Base-by-base conservation (phyloP, 2,797 vertebrate species). In the Platalea minor region DNA sequence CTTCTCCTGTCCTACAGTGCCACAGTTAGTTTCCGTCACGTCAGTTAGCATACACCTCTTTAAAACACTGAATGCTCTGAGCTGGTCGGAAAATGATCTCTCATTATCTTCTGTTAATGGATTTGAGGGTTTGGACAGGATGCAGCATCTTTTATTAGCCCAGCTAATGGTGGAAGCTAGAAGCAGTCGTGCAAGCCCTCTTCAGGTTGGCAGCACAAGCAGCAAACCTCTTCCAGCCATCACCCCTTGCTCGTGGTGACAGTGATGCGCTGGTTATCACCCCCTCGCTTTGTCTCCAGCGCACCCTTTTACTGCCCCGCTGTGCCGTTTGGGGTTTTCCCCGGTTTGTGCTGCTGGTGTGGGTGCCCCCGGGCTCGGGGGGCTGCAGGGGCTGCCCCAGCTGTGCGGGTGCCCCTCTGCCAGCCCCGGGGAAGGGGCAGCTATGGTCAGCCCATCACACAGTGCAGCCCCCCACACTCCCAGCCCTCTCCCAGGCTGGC, bases 1-100 rank as follows among this genome's bases (percentile, higher is more conserved):
- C 79, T 85, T 70, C 79, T 87, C 35, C 57, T 23, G 79, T 89
- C 83, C 89, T 57, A 17, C 83, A 70, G 79, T 64, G 79, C 88
- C 83, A 48, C 80, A 8, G 89, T 20, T 19, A 35, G 54, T 37
- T 53, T 37, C 70, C 13, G 3, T 41, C 82, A 33, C 8, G 1
- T 5, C 63, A 20, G 64, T 37, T 67, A 63, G 19, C 56, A 7
- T 7, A 13, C 10, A 5, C 21, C 37, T 50, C 56, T 59, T 37
- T 5, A 13, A 37, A 61, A 12, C 53, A 11, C 50, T 2, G 72
- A 65, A 1, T 21, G 25, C 63, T 39, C 53, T 31, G 31, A 37
- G 79, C 31, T 19, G 75, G 3, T 8, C 28, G 35, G 68, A 35
- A 13, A 60, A 10, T 4, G 19, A 41, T 65, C 33, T 24, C 48